These are phyloP conservation scores for Macrotrachela quadricornifera DNA, from an alignment of 1,140 invertebrate species.

Conservation along the genomic window DNA sequence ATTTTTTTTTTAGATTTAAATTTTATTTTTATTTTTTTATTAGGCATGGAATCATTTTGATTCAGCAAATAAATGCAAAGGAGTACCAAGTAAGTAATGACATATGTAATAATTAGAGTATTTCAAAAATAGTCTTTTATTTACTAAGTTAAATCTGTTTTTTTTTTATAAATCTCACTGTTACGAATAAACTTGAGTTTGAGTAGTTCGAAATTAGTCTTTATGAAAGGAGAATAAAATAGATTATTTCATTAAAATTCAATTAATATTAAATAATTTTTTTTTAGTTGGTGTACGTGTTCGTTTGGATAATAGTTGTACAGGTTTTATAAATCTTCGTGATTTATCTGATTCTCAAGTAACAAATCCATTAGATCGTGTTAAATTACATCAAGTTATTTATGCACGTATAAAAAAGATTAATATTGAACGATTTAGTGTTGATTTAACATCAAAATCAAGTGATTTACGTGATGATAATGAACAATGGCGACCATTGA, in stretches of 20 bases:
- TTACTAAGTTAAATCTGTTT: too few species aligned
- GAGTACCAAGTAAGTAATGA: constrained; percentile 44
- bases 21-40: too few species aligned
- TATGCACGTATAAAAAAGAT: constrained; percentile 85
- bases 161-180: too few species aligned
- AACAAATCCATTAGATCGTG: constrained; percentile 70
- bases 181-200: too few species aligned
- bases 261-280: too few species aligned
- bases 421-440: constrained; percentile 73
- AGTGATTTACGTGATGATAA: constrained; percentile 77
- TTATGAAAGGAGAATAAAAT: too few species aligned
- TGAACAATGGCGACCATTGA: constrained; percentile 62
- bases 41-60: constrained; percentile 91
- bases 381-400: constrained; percentile 59
- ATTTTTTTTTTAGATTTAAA: too few species aligned
- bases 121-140: too few species aligned
- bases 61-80: constrained; percentile 73
- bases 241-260: too few species aligned
- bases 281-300: constrained; percentile 53
- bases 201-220: too few species aligned
- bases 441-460: constrained; percentile 75
- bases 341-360: constrained; percentile 84
- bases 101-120: too few species aligned
- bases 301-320: constrained; percentile 73
- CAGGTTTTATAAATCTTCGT: constrained; percentile 77